phyloP scores from a whole-genome alignment of 1,140 invertebrate species.

The Leptonema lineaticorne region DNA sequence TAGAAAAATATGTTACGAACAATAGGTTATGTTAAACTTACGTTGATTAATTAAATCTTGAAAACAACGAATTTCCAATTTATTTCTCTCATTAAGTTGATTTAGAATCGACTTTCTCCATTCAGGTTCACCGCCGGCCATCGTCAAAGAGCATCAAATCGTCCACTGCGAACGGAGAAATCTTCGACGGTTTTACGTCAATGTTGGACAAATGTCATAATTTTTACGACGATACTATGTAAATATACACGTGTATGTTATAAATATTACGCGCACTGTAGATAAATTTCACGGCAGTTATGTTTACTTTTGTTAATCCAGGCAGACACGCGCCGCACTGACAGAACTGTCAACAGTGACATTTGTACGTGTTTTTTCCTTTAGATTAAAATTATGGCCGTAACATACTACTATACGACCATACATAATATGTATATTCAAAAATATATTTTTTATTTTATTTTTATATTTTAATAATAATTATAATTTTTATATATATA shows the following conservation, averaged over 20 bases:
- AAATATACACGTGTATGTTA: background rate
- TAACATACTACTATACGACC: background rate
- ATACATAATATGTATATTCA: background rate
- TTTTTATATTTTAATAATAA: too few relatives aligned
- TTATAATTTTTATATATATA: too few relatives aligned
- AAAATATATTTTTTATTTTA: too few relatives aligned
- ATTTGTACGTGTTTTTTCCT: background rate
- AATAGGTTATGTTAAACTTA: constrained; percentile 46
- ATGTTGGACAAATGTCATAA: background rate
- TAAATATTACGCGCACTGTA: too few relatives aligned
- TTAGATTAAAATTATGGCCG: background rate
- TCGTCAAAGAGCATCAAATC: constrained; percentile 16
- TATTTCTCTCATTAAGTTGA: constrained; percentile 52
- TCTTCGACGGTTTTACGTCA: background rate
- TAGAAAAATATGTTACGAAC: too few relatives aligned
- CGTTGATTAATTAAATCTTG: constrained; percentile 55
- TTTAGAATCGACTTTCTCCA: constrained; percentile 54
- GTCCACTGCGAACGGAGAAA: background rate
- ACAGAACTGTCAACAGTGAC: constrained; percentile 11
- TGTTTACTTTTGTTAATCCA: background rate
- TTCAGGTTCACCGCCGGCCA: constrained; percentile 47
- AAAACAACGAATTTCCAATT: constrained; percentile 52
- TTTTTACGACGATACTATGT: background rate
- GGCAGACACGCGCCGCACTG: background rate
- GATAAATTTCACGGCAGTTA: too few relatives aligned